phyloP scores from a whole-genome alignment of 1,140 invertebrate species.

The Globodera rostochiensis region DNA sequence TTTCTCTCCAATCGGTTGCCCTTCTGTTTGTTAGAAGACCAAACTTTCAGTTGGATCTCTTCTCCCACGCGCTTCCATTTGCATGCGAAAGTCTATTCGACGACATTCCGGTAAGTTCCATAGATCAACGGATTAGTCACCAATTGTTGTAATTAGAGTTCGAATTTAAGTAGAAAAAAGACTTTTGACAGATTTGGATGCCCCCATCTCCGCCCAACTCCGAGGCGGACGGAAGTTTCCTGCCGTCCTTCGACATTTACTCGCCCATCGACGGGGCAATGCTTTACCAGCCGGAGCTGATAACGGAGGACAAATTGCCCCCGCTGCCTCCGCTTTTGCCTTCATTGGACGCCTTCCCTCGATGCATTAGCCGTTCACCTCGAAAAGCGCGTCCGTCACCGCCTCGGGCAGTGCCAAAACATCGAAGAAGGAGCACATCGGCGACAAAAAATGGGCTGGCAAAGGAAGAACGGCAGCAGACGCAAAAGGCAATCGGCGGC shows the following conservation, averaged over 20 bases:
- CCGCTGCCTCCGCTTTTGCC: constrained; percentile 25
- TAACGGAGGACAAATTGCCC: constrained; percentile 27
- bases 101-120: constrained; percentile 17
- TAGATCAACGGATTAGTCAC: no score
- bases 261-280: constrained; percentile 12
- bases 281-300: constrained; percentile 23
- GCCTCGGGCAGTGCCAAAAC: constrained; percentile 12
- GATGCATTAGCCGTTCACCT: neutral
- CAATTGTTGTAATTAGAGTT: no score
- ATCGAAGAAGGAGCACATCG: constrained; percentile 17
- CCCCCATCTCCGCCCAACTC: constrained; percentile 40
- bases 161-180: neutral
- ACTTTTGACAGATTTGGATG: constrained; percentile 31
- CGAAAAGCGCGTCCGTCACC: neutral
- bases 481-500: neutral
- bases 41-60: constrained; percentile 12
- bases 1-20: neutral
- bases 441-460: constrained; percentile 13
- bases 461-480: neutral
- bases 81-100: constrained; percentile 13
- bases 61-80: neutral
- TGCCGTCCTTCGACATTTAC: constrained; percentile 11
- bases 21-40: constrained; percentile 8
- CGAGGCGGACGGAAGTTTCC: constrained; percentile 3
- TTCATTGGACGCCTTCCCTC: constrained; percentile 7